phyloP scores from a whole-genome alignment of 2,113 vertebrate species.

The Pristiophorus japonicus region DNA sequence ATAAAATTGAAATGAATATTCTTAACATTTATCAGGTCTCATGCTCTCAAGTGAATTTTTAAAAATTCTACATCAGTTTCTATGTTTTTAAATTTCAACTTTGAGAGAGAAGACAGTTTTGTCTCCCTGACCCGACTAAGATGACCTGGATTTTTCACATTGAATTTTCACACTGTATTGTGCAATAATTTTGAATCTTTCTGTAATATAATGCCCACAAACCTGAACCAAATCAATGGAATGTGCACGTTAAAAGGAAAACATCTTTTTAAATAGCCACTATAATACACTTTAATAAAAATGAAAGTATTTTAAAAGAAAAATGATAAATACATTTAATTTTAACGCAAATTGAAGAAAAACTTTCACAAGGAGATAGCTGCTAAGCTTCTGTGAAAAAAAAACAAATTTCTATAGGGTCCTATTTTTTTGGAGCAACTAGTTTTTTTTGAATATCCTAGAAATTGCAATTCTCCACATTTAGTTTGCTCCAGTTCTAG shows the following conservation, averaged over 20 bases:
- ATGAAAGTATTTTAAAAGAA: not conserved
- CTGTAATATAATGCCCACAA: not conserved
- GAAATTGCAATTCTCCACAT: too few relatives aligned
- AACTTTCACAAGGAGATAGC: not conserved
- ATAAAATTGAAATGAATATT: not conserved
- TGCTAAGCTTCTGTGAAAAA: not conserved
- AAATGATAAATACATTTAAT: not conserved
- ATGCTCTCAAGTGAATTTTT: not conserved
- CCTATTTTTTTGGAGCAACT: too few relatives aligned
- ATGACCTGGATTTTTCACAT: not conserved
- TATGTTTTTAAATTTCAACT: not conserved
- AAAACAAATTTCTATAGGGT: not conserved
- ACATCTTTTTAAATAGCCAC: not conserved
- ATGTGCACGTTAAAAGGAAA: not conserved
- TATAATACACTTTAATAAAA: not conserved
- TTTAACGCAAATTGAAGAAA: not conserved
- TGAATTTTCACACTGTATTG: not conserved
- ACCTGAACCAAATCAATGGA: not conserved
- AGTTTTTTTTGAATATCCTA: too few relatives aligned
- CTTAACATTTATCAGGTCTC: not conserved
- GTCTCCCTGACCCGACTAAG: not conserved
- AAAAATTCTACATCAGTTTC: not conserved
- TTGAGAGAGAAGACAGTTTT: not conserved
- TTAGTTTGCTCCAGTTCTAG: too few relatives aligned
- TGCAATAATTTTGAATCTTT: not conserved